Evolutionary conservation across 2,113 vertebrate genomes (phyloP).

Genomic region (Ochotona curzoniae): DNA sequence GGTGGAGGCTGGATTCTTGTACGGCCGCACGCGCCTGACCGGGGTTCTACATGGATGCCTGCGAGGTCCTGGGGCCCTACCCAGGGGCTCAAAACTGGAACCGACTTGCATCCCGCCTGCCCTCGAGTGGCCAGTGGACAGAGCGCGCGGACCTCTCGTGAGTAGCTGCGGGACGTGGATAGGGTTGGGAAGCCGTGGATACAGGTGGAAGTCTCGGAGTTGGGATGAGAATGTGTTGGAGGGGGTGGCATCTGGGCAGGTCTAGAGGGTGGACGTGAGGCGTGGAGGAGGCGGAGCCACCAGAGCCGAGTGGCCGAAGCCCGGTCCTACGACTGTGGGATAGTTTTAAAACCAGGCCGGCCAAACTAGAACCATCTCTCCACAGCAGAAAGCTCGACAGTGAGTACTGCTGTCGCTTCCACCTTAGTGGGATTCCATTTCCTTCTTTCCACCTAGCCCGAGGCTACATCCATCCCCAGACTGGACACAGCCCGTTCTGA

Average conservation of each 20-base stretch:
- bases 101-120: neutral
- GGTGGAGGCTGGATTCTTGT: neutral
- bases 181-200: slow-evolving; percentile 1
- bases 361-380: neutral
- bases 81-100: slow-evolving; percentile 43
- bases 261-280: neutral
- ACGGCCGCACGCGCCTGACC: neutral
- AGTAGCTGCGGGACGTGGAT: slow-evolving; percentile 49
- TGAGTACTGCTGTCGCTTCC: slow-evolving; percentile 11
- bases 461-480: neutral
- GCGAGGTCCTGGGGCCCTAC: neutral
- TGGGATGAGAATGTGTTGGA: neutral
- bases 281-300: neutral
- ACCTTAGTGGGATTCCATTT: neutral
- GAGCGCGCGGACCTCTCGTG: slow-evolving; percentile 55
- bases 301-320: neutral
- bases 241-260: neutral
- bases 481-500: neutral
- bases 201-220: slow-evolving; percentile 19
- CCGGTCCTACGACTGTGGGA: neutral
- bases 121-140: slow-evolving; percentile 28
- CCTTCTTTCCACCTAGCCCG: neutral
- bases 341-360: neutral
- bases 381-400: neutral
- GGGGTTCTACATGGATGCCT: slow-evolving; percentile 1